Evolutionary conservation across 2,888 invertebrate genomes (phyloP).

Genomic region (Acanthosepion pharaonis): DNA sequence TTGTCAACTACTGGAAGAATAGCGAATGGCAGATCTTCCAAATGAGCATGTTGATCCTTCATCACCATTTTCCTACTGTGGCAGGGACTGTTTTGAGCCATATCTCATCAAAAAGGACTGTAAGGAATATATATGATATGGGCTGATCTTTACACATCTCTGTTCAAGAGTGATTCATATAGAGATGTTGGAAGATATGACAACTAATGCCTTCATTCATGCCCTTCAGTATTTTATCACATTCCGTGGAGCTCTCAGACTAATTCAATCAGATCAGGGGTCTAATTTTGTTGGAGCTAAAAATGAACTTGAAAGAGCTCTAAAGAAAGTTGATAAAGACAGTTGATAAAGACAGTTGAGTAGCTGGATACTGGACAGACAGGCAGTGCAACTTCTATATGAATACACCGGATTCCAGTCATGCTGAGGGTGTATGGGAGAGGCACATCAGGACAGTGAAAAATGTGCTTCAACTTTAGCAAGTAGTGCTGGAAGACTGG

Average conservation of each 20-base stretch:
- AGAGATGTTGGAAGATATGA: constrained; percentile 57
- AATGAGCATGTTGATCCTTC: constrained; percentile 54
- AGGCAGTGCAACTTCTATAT: not conserved
- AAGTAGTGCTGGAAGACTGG: not conserved
- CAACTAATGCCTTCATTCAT: constrained; percentile 60
- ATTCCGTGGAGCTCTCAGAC: constrained; percentile 54
- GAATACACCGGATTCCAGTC: not conserved
- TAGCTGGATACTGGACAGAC: not conserved
- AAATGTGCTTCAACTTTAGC: not conserved
- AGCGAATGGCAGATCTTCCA: constrained; percentile 57
- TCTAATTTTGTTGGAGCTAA: constrained; percentile 56
- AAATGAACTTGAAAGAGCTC: constrained; percentile 53
- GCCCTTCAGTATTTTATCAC: constrained; percentile 56
- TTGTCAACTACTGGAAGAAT: constrained; percentile 43
- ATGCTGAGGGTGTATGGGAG: not conserved
- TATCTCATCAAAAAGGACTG: constrained; percentile 58
- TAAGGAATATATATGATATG: constrained; percentile 59
- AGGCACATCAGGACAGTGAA: not conserved
- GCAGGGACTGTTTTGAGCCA: constrained; percentile 62
- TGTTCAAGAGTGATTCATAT: constrained; percentile 58
- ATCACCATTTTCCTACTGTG: constrained; percentile 58
- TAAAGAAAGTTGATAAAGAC: no score
- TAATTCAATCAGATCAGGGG: constrained; percentile 57
- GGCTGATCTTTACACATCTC: constrained; percentile 60
- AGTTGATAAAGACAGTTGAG: no score